phyloP scores from a whole-genome alignment of 1,140 invertebrate species.

The Colletes latitarsis region DNA sequence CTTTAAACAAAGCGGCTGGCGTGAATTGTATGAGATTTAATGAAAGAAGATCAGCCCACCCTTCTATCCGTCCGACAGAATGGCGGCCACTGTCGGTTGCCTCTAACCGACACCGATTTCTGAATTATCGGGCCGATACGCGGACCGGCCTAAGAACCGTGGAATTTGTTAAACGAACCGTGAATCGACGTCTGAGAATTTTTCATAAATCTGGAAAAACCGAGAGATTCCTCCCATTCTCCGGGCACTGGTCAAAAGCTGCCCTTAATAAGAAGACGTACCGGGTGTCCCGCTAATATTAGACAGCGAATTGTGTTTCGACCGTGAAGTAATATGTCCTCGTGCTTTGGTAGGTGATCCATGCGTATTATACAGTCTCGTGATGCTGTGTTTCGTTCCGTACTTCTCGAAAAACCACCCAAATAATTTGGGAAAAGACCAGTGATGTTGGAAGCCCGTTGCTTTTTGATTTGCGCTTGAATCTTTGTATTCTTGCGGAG shows the following conservation, averaged over 20 bases:
- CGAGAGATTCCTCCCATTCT: background rate
- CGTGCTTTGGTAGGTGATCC: no score
- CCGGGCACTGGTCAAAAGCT: conserved; percentile 2
- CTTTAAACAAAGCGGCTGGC: conserved; percentile 72
- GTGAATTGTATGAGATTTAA: conserved; percentile 73
- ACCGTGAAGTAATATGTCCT: no score
- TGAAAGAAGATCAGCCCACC: conserved; percentile 70
- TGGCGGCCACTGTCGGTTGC: conserved; percentile 38
- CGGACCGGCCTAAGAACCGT: conserved; percentile 27
- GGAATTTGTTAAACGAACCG: conserved; percentile 68
- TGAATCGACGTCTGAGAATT: conserved; percentile 59
- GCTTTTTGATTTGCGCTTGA: no score
- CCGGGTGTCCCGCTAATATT: no score
- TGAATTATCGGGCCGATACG: conserved; percentile 67
- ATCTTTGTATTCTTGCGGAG: no score
- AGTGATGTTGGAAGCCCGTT: no score
- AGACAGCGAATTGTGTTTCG: no score
- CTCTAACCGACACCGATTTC: conserved; percentile 60
- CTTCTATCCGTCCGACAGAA: conserved; percentile 40
- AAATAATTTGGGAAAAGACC: no score
- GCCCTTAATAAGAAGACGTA: background rate
- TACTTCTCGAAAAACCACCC: no score
- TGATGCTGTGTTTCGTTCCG: no score
- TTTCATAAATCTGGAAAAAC: conserved; percentile 29
- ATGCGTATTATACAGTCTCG: no score